These are phyloP conservation scores for Megalops cyprinoides DNA, from an alignment of 2,797 vertebrate genomes.

Conservation along the genomic window DNA sequence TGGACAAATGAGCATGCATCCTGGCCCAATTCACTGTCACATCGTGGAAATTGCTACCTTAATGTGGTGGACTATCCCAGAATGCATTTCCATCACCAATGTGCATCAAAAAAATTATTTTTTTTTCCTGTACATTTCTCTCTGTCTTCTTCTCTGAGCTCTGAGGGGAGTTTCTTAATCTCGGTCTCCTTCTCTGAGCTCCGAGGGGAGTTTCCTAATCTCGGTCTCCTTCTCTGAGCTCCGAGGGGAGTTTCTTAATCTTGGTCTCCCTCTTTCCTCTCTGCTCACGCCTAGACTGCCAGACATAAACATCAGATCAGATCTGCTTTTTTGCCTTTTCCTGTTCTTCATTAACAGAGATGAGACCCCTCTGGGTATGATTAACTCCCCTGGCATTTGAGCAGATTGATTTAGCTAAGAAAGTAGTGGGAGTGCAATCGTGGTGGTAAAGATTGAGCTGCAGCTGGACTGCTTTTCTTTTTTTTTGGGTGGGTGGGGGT, in stretches of 20 bases:
- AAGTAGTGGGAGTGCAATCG: neutral
- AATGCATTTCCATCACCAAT: neutral
- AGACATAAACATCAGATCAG: neutral
- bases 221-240: neutral
- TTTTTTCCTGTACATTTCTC: too few species aligned
- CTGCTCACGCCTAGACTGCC: neutral
- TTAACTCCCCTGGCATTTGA: neutral
- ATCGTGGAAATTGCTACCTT: neutral
- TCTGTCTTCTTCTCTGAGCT: neutral
- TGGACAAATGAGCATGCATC: too few species aligned
- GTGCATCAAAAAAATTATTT: neutral
- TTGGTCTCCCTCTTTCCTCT: neutral
- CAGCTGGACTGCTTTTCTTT: neutral
- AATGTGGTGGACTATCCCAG: neutral
- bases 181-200: neutral
- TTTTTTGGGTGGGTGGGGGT: neutral
- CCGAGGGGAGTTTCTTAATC: neutral
- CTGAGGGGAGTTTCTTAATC: neutral
- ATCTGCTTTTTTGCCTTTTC: neutral
- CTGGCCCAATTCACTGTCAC: neutral
- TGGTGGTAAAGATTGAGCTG: neutral
- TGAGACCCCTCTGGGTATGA: neutral
- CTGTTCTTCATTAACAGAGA: neutral
- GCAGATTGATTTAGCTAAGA: neutral
- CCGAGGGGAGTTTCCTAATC: neutral